These are phyloP conservation scores for Dallia pectoralis DNA, from an alignment of 2,797 vertebrate species.

Conservation along the genomic window DNA sequence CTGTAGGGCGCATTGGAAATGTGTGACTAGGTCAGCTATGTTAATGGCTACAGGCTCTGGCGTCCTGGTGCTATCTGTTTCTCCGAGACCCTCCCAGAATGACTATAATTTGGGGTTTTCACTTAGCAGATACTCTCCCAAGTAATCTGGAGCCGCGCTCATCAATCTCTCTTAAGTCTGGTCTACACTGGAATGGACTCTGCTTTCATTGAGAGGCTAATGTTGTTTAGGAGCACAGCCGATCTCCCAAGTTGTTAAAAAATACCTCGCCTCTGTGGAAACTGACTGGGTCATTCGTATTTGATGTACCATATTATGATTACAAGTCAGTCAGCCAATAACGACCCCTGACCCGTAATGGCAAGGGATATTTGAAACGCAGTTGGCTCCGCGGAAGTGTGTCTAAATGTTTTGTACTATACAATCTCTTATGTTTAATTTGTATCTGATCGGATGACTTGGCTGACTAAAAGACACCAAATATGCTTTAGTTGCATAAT, in stretches of 20 bases:
- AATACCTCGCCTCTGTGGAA: neutral
- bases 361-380: neutral
- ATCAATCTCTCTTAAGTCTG: slow-evolving; percentile 48
- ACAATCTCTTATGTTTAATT: neutral
- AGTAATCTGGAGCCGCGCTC: slow-evolving; percentile 25
- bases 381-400: neutral
- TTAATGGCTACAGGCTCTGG: slow-evolving; percentile 36
- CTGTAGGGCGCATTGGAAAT: neutral
- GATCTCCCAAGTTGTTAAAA: slow-evolving; percentile 31
- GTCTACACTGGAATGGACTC: slow-evolving; percentile 36
- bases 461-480: slow-evolving; percentile 4
- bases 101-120: slow-evolving; percentile 23
- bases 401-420: neutral
- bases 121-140: neutral
- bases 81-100: slow-evolving; percentile 33
- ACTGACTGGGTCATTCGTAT: neutral
- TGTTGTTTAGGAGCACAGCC: too few relatives aligned
- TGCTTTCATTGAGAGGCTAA: slow-evolving; percentile 42
- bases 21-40: slow-evolving; percentile 25
- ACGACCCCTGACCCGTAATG: neutral
- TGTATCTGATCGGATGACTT: neutral
- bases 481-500: neutral
- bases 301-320: neutral
- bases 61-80: slow-evolving; percentile 36
- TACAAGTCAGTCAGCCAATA: neutral